These are phyloP conservation scores for Ahaetulla prasina DNA, from an alignment of 2,113 vertebrate species.

Conservation along the genomic window DNA sequence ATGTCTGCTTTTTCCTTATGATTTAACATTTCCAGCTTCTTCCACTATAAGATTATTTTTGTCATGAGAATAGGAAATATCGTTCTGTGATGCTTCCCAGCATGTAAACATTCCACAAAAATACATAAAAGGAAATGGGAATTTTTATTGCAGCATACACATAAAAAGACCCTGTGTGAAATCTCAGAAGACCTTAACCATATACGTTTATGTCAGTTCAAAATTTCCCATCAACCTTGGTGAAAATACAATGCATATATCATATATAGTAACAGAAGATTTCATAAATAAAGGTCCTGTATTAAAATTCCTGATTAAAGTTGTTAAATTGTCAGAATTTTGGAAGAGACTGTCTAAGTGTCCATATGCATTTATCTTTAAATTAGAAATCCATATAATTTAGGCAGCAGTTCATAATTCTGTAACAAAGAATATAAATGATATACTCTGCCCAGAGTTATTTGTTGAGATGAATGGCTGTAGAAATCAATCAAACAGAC, in stretches of 20 bases:
- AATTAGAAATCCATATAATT: neutral
- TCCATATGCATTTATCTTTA: neutral
- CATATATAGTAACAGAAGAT: neutral
- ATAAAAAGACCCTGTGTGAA: neutral
- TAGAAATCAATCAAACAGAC: neutral
- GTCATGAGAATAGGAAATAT: neutral
- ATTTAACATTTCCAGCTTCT: neutral
- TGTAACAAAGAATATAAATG: neutral
- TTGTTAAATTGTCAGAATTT: neutral
- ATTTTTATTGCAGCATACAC: neutral
- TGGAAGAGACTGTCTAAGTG: neutral
- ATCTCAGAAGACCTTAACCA: neutral
- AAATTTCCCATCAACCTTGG: neutral
- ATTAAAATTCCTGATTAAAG: neutral
- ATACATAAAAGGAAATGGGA: rapidly evolving
- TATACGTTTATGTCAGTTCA: rapidly evolving
- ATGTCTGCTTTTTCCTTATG: neutral
- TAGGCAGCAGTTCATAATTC: neutral
- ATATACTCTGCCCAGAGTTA: neutral
- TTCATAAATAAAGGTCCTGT: neutral
- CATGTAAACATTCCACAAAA: neutral
- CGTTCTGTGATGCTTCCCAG: neutral
- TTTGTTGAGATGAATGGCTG: neutral
- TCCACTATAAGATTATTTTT: neutral
- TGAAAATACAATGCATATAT: neutral